A percentile compares a stretch with the other conserved stretches of the same genome.
These are phyloP conservation scores for Mythimna impura DNA, from an alignment of 2,888 invertebrate genomes.

Conservation along the genomic window DNA sequence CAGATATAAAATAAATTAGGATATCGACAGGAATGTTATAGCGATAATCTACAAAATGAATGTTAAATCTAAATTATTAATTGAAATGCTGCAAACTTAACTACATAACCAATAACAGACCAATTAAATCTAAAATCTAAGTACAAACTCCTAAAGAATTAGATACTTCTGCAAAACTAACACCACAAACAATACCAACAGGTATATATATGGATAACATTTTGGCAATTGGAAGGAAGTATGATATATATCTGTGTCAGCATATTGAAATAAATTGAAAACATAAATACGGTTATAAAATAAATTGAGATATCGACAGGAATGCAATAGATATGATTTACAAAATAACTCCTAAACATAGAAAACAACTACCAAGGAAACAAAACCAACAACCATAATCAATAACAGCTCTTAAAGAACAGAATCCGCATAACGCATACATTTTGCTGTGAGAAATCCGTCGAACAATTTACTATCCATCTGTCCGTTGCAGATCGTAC, in stretches of 20 bases:
- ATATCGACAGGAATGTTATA: too few species aligned
- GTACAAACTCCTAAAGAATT: too few species aligned
- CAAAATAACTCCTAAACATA: neutral
- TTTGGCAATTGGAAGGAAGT: neutral
- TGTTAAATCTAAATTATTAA: too few species aligned
- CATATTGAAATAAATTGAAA: neutral
- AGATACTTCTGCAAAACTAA: neutral
- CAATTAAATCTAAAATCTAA: too few species aligned
- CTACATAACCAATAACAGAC: too few species aligned
- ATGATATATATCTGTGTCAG: neutral
- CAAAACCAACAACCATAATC: conserved; percentile 10
- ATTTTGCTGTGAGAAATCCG: conserved; percentile 45
- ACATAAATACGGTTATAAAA: neutral
- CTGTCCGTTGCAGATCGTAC: conserved; percentile 71
- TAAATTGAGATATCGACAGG: neutral
- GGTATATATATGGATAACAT: neutral
- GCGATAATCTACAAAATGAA: too few species aligned
- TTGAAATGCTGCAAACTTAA: too few species aligned
- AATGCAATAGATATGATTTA: conserved; percentile 4
- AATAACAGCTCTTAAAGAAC: conserved; percentile 1
- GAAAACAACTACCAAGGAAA: neutral
- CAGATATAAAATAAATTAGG: too few species aligned
- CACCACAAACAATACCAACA: neutral
- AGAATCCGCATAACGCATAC: conserved; percentile 34
- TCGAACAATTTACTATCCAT: conserved; percentile 71